Evolutionary conservation across 2,113 vertebrate species (phyloP), one percentile per base, ranked within the genome.

Genomic region (Paralichthys olivaceus): DNA sequence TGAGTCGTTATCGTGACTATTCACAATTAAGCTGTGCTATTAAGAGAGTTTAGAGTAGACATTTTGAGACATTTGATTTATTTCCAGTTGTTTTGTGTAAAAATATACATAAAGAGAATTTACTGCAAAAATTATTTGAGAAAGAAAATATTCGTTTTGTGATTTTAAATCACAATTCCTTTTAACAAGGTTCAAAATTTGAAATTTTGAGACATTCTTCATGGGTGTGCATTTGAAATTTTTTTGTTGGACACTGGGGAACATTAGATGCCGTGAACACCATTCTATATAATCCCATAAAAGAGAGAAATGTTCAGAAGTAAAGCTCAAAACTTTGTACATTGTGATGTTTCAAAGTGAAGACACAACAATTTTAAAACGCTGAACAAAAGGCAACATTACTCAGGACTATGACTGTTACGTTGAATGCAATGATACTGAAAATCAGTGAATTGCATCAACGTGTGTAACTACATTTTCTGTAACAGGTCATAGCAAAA

Each of bases 41-140:
- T 5, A 47, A 47, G 45, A 17, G 45, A 47, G 45, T 63, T 59
- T 54, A 69, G 49, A 72, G 12, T 7, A 53, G 37, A 59, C 72
- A 83, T 7, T 8, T 75, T 59, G 29, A 71, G 19, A 51, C 2
- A 61, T 51, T 13, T 32, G 0, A 25, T 86, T 84, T 74, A 84
- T 84, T 84, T 61, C 23, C 49, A 62, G 3, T 9, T 58, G 70
- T 84, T 73, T 65, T 28, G 77, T 72, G 69, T 82, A 80, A 87
- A 90, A 83, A 87, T 74, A 87, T 75, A 88, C 63, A 86, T 69
- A 32, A 66, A 43, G 26, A 4, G 12, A 40, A 22, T 40, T 79
- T 25, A 34, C 7, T 45, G 57, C 17, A 57, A 77, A 75, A 57
- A 61, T 15, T 12, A 51, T 28, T 32, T 62, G 17, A 57, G 69